Evolutionary conservation across 1,140 invertebrate genomes (phyloP).

Genomic region (Orchestia grillus): DNA sequence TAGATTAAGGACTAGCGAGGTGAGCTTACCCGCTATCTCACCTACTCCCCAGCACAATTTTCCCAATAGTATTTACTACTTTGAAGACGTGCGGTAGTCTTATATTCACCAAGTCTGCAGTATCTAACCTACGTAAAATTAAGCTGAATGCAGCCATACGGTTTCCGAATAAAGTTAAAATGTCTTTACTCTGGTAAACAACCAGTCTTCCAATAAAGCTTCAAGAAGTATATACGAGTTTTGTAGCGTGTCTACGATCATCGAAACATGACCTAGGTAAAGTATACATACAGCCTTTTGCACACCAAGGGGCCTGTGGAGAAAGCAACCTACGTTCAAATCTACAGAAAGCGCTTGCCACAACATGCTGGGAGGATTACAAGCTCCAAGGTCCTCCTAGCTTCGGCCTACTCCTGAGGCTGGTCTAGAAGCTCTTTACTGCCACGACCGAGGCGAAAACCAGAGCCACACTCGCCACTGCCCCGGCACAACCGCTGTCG

Average conservation of each 20-base stretch:
- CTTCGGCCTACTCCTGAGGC: no score
- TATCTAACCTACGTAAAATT: background rate
- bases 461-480: background rate
- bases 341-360: background rate
- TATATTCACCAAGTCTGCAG: background rate
- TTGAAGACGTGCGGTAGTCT: background rate
- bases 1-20: slow-evolving; percentile 20
- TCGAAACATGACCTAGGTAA: background rate
- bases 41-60: background rate
- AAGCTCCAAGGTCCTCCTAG: background rate
- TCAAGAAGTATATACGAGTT: background rate
- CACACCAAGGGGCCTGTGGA: background rate
- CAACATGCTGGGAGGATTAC: background rate
- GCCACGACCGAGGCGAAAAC: slow-evolving; percentile 16
- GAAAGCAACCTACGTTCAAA: background rate
- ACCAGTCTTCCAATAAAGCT: background rate
- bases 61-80: background rate
- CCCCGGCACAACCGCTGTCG: background rate
- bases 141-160: background rate
- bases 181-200: background rate
- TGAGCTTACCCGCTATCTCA: background rate
- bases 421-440: background rate
- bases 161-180: background rate
- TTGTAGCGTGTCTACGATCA: background rate
- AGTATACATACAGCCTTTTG: background rate